Evolutionary conservation across 2,888 invertebrate genomes (phyloP), one percentile per base, ranked within the genome.

Genomic region (Tholera decimalis): DNA sequence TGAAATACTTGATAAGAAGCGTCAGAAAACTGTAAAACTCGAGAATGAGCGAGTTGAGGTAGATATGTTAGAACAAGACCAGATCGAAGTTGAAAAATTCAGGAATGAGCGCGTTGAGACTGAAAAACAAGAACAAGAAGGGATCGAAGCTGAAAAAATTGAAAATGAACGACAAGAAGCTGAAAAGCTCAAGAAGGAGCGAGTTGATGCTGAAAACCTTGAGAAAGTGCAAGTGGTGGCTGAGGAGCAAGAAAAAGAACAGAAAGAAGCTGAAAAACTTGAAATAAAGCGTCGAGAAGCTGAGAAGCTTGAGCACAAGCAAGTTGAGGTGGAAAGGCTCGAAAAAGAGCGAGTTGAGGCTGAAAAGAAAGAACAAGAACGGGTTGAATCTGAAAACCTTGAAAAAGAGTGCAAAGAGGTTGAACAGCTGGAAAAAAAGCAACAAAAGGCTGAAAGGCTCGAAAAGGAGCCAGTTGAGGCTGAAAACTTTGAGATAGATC

Each of bases 21-120:
- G 33, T 11, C 20, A 1, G 4, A 7, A 26, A n/a, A 18, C 26
- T 3, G 9, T 28, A 20, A 37, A 26, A 4, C 15, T 18, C 1
- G 30, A 33, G n/a, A 33, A n/a, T n/a, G 37, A 41, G 11, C 20
- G 4, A 11, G 0, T 5, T 0, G 41, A 13, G 2, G 13, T 13
- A 13, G 33, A 22, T 22, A 43, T 8, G 4, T 0, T 11, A 9
- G 43, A 43, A n/a, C 20, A 41, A 5, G 5, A 41, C 1, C 20
- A 20, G 20, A 0, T 24, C 0, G 28, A 59, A 11, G 56, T 68
- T 3, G 55, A 62, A 20, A 41, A 37, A 2, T 41, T 43, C n/a
- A 8, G 11, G 3, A 57, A 51, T 1, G 20, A 53, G 28, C 35
- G 33, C 0, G 4, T 2, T 2, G 33, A 54, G 7, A 37, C 35